phyloP scores from a whole-genome alignment of 1,140 invertebrate species.

The Lepidotrigona ventralis region DNA sequence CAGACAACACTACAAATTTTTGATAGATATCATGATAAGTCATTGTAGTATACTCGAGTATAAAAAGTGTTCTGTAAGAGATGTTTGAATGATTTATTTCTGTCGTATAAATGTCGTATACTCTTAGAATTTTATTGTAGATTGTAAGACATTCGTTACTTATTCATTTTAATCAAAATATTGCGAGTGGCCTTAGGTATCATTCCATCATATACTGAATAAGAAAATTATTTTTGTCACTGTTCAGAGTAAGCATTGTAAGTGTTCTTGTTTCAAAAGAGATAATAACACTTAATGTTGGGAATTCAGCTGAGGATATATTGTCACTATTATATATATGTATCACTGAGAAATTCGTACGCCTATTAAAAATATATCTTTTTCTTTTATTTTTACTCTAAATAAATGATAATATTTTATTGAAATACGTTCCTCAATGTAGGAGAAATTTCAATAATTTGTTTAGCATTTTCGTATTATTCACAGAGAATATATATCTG shows the following conservation, averaged over 20 bases:
- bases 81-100: neutral
- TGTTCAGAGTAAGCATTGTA: neutral
- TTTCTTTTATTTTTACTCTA: slow-evolving; percentile 29
- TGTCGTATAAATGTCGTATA: neutral
- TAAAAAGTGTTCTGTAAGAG: neutral
- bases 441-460: neutral
- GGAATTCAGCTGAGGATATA: slow-evolving; percentile 2
- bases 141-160: neutral
- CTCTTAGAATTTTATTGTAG: neutral
- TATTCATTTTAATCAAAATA: neutral
- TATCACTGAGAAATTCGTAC: slow-evolving; percentile 22
- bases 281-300: neutral
- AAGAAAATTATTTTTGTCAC: slow-evolving; percentile 10
- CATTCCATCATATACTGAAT: neutral
- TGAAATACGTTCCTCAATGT: neutral
- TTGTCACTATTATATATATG: slow-evolving; percentile 7
- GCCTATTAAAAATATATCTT: slow-evolving; percentile 18
- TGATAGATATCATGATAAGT: neutral
- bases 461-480: too few species aligned
- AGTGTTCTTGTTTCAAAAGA: neutral
- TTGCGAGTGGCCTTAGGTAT: neutral
- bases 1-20: neutral
- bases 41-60: neutral
- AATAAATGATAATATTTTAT: slow-evolving; percentile 33
- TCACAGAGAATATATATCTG: too few species aligned